Base-by-base conservation (phyloP, 2,797 vertebrate genomes). In the Silurus aristotelis region DNA sequence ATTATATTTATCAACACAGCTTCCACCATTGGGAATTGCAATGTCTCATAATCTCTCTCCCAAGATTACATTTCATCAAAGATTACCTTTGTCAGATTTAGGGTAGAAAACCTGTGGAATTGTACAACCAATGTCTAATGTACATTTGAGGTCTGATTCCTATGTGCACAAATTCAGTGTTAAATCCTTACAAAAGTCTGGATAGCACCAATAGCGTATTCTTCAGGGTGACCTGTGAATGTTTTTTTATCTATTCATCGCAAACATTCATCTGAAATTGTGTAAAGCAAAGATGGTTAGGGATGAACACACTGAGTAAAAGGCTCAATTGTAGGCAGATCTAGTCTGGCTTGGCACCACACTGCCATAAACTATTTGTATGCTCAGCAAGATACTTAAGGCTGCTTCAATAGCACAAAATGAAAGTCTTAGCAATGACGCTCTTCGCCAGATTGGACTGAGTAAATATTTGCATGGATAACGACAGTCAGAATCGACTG, bases 401-500 rank as follows among this genome's bases (percentile, higher is more conserved):
- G 80, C 27, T 60, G 22, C 46, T 83, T 79, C 31, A 64, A 64
- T 25, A 60, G 5, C 52, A 75, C 76, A 61, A 82, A 76, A 85
- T 64, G 63, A 64, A 72, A 73, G 46, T 85, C 75, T 27, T 19
- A 84, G 67, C 75, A 83, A 81, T 83, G 81, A 67, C 31, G 27
- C 72, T 81, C 22, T 64, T 70, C 25, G 76, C 83, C 64, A 72
- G 56, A 78, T 78, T 81, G 2, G 20, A 83, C 17, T 73, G 48
- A 83, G 60, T 84, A 22, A 81, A 55, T 88, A 89, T 90, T 91
- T 80, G 84, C 86, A 91, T 87, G 67, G 88, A 85, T 78, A 84
- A 80, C 71, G 25, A 52, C 85, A 87, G 83, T 77, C 56, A 68
- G 25, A 68, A 56, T 61, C 83, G 43, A 25, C 56, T 6, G 83